Evolutionary conservation across 2,888 invertebrate species (phyloP).

Genomic region (Drosophila stalkeri): DNA sequence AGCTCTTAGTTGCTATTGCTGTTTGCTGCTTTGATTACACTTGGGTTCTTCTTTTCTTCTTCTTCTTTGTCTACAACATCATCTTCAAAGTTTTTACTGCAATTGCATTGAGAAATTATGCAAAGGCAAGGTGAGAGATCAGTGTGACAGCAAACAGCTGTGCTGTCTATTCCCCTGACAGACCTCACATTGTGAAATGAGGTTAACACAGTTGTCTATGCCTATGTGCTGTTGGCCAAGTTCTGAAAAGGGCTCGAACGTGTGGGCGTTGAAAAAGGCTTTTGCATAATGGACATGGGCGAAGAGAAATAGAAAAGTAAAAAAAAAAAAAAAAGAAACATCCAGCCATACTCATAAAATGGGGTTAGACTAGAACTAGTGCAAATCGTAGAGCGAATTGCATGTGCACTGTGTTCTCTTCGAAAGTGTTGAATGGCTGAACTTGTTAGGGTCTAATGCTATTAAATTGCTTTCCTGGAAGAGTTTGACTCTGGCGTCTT

Average conservation of each 20-base stretch:
- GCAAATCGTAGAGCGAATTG: slow-evolving; percentile 30
- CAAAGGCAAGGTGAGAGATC: slow-evolving; percentile 65
- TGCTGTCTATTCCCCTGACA: slow-evolving; percentile 51
- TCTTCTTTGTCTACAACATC: neutral
- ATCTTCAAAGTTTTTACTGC: slow-evolving; percentile 28
- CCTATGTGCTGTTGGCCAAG: slow-evolving; percentile 6
- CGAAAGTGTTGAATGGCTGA: slow-evolving; percentile 30
- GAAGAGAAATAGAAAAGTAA: slow-evolving; percentile 7
- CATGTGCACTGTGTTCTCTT: slow-evolving; percentile 5
- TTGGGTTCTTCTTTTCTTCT: slow-evolving; percentile 21
- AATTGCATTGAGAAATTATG: slow-evolving; percentile 63
- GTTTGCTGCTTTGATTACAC: slow-evolving; percentile 38
- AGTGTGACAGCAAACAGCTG: slow-evolving; percentile 75
- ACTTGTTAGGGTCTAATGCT: slow-evolving; percentile 44
- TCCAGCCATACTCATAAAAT: slow-evolving; percentile 42
- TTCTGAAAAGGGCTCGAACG: slow-evolving; percentile 52
- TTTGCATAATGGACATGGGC: slow-evolving; percentile 38
- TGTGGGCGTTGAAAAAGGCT: slow-evolving; percentile 55
- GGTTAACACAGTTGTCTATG: slow-evolving; percentile 53
- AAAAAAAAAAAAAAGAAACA: slow-evolving; percentile 24
- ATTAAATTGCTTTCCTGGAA: slow-evolving; percentile 46
- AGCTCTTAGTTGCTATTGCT: slow-evolving; percentile 28
- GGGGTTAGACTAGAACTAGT: slow-evolving; percentile 45
- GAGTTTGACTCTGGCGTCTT: slow-evolving; percentile 1
- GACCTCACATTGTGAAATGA: slow-evolving; percentile 54